These are phyloP conservation scores for Tachystola acroxantha DNA, from an alignment of 2,888 invertebrate genomes.

Conservation along the genomic window DNA sequence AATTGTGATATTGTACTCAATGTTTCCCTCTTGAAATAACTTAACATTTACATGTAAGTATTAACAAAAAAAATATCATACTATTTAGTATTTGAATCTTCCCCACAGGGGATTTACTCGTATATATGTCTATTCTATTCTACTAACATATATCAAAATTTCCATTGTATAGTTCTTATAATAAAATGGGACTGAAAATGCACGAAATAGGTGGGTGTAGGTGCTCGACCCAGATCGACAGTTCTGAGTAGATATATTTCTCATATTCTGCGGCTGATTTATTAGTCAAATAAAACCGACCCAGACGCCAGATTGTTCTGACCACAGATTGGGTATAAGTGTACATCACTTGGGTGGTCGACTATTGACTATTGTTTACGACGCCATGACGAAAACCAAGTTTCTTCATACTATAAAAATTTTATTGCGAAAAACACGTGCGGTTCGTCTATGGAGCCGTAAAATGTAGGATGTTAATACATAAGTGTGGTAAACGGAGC, in stretches of 20 bases:
- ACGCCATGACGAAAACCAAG: constrained; percentile 23
- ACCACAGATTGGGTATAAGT: constrained; percentile 40
- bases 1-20: no score
- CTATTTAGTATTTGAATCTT: no score
- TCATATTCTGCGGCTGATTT: constrained; percentile 57
- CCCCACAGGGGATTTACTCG: no score
- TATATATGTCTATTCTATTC: no score
- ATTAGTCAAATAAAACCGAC: constrained; percentile 57
- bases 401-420: constrained; percentile 18
- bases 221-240: constrained; percentile 53
- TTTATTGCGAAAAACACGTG: constrained; percentile 28
- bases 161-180: no score
- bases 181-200: neutral
- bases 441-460: constrained; percentile 1
- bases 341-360: constrained; percentile 50
- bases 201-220: constrained; percentile 14
- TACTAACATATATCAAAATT: no score
- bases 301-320: constrained; percentile 48
- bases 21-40: no score
- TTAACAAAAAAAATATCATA: no score
- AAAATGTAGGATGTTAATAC: neutral
- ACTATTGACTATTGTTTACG: constrained; percentile 42
- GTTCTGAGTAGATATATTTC: constrained; percentile 44
- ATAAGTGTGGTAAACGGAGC: constrained; percentile 25
- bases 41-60: no score